These are phyloP conservation scores for Euclidia mi DNA, from an alignment of 2,888 invertebrate genomes.

Conservation along the genomic window DNA sequence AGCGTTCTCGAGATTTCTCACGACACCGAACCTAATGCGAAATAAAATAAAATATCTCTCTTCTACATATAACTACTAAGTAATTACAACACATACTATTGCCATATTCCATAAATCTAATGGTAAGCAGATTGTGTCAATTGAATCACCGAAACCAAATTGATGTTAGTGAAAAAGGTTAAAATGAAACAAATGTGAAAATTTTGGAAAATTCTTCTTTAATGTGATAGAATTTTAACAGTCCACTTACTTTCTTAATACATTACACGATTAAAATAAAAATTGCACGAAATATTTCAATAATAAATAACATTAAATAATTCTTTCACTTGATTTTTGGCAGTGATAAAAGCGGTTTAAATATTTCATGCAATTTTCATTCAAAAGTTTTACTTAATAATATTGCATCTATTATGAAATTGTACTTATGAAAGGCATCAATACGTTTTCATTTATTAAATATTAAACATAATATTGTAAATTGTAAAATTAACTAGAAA, in stretches of 20 bases:
- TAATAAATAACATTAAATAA: constrained; percentile 44
- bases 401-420: constrained; percentile 60
- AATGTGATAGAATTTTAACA: constrained; percentile 87
- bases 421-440: constrained; percentile 73
- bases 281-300: constrained; percentile 49
- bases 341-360: constrained; percentile 42
- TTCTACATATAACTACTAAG: not conserved
- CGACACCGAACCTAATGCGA: too few species aligned
- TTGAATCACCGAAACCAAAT: constrained; percentile 77
- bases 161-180: constrained; percentile 58
- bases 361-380: constrained; percentile 53
- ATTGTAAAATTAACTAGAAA: constrained; percentile 56
- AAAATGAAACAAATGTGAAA: constrained; percentile 75
- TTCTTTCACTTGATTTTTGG: constrained; percentile 37
- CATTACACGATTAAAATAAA: constrained; percentile 55
- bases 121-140: constrained; percentile 86
- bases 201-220: constrained; percentile 71
- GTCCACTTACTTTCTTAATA: constrained; percentile 82
- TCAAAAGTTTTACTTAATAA: constrained; percentile 37
- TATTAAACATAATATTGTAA: constrained; percentile 39
- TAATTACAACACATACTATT: constrained; percentile 30
- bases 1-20: too few species aligned
- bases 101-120: constrained; percentile 41
- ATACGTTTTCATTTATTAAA: constrained; percentile 32
- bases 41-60: too few species aligned